Evolutionary conservation across 2,113 vertebrate genomes (phyloP).

Genomic region (Xerus inauris): DNA sequence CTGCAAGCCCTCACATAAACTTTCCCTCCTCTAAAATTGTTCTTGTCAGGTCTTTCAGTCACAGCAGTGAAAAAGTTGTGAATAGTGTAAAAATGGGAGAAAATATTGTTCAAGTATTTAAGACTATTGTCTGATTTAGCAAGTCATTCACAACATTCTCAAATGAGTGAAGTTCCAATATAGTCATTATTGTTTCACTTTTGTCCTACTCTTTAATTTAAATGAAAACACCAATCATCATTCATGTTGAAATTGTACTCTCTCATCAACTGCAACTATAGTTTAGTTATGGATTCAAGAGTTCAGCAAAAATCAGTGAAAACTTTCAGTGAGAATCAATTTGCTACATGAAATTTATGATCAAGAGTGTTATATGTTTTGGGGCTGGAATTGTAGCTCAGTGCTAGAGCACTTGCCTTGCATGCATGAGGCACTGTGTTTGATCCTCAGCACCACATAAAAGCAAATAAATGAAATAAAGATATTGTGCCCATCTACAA

Average conservation of each 20-base stretch:
- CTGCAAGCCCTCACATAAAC: too few species aligned
- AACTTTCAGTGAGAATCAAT: slow-evolving; percentile 12
- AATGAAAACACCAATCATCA: background rate
- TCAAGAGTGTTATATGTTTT: background rate
- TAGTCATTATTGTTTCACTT: slow-evolving; percentile 15
- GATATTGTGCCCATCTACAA: too few species aligned
- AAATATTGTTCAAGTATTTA: background rate
- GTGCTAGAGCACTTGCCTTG: too few species aligned
- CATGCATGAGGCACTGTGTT: too few species aligned
- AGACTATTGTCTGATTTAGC: background rate
- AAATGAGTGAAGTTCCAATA: background rate
- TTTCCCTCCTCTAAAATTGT: too few species aligned
- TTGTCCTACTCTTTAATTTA: background rate
- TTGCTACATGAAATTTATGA: slow-evolving; percentile 36
- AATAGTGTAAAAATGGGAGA: background rate
- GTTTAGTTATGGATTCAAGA: background rate
- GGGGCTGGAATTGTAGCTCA: too few species aligned
- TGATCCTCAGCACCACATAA: too few species aligned
- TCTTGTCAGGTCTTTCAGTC: too few species aligned
- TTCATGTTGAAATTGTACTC: background rate
- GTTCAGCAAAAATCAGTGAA: background rate
- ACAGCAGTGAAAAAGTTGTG: background rate
- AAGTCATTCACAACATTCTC: background rate
- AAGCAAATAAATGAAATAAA: too few species aligned
- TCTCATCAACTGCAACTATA: background rate